Conservation (phyloP, 2,797 vertebrate species). For the Etheostoma perlongum region DNA sequence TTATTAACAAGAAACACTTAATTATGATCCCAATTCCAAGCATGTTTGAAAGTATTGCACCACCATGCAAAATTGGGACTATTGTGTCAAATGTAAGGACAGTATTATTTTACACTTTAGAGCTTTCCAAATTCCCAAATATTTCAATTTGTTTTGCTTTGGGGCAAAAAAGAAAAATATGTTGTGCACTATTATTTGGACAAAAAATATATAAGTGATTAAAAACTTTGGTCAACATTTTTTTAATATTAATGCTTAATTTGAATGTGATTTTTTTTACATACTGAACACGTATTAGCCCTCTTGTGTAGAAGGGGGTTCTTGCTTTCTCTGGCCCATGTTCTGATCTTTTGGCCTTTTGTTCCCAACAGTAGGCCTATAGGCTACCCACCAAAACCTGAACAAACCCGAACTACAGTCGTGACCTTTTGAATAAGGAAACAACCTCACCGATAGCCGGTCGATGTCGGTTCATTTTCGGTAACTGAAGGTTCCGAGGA, state of each 20-base stretch:
- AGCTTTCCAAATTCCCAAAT: too few relatives aligned
- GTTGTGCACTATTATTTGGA: background rate
- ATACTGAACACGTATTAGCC: too few relatives aligned
- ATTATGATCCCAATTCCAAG: too few relatives aligned
- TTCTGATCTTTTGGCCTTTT: background rate
- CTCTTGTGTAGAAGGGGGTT: background rate
- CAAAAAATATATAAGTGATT: background rate
- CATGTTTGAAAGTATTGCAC: background rate
- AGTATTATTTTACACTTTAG: too few relatives aligned
- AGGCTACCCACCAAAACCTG: background rate
- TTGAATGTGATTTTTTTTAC: background rate
- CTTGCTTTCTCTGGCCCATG: background rate
- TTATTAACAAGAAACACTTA: background rate
- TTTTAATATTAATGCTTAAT: background rate
- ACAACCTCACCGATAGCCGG: background rate
- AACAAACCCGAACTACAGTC: background rate
- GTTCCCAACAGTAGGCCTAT: background rate
- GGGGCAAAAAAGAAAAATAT: background rate
- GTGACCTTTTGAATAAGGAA: slow-evolving; percentile 2
- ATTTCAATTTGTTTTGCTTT: too few relatives aligned
- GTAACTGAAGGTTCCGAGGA: slow-evolving; percentile 15
- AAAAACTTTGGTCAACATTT: background rate
- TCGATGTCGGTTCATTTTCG: slow-evolving; percentile 9
- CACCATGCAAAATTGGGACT: background rate
- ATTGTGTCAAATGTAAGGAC: background rate